Evolutionary conservation across 2,113 vertebrate genomes (phyloP).

Genomic region (Coregonus clupeaformis): DNA sequence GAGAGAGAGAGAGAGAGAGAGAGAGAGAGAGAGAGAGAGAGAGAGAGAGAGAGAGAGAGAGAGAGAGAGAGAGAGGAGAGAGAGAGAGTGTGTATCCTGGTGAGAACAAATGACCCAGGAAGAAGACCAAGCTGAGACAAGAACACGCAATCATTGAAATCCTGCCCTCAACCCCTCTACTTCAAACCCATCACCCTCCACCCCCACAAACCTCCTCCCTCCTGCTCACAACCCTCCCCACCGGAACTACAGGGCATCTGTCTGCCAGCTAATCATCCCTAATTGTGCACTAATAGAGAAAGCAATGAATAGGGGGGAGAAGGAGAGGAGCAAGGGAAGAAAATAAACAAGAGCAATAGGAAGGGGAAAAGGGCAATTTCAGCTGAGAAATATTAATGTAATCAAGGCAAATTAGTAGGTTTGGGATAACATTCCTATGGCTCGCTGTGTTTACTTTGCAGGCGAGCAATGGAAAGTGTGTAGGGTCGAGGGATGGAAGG

Average conservation of each 20-base stretch:
- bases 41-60: too few species aligned
- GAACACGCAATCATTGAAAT: too few species aligned
- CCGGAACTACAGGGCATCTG: constrained; percentile 62
- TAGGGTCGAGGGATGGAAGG: constrained; percentile 12
- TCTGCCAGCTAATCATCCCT: constrained; percentile 71
- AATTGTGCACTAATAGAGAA: constrained; percentile 72
- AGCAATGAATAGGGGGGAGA: constrained; percentile 66
- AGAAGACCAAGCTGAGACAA: too few species aligned
- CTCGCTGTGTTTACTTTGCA: constrained; percentile 61
- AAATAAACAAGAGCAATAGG: too few species aligned
- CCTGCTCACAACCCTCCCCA: constrained; percentile 19
- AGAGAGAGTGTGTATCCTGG: too few species aligned
- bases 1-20: too few species aligned
- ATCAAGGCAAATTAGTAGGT: constrained; percentile 73
- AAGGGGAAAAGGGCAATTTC: constrained; percentile 76
- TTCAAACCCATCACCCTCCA: constrained; percentile 25
- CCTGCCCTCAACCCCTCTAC: background rate
- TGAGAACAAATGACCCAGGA: too few species aligned
- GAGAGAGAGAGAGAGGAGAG: too few species aligned
- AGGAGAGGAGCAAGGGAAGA: constrained; percentile 28
- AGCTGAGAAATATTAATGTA: constrained; percentile 78
- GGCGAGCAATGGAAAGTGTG: constrained; percentile 48
- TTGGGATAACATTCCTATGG: constrained; percentile 73
- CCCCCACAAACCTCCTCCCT: constrained; percentile 6
- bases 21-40: too few species aligned